phyloP scores from a whole-genome alignment of 2,113 vertebrate species.

The Conger conger region DNA sequence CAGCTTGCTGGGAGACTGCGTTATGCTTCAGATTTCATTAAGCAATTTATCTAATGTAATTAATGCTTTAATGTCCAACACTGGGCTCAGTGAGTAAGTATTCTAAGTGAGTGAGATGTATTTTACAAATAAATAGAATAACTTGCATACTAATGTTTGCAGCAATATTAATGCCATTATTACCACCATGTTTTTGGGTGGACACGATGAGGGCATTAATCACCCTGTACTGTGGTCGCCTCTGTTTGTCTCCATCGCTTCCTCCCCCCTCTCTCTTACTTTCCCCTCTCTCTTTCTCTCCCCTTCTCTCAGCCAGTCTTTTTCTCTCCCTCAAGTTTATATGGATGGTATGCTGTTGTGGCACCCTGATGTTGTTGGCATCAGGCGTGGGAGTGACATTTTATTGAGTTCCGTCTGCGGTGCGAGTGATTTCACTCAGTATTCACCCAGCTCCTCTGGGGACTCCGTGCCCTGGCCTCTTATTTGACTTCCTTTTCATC shows the following conservation, averaged over 20 bases:
- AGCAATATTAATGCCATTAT: slow-evolving; percentile 62
- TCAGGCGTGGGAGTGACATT: background rate
- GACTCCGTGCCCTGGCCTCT: background rate
- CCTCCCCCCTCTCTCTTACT: slow-evolving; percentile 44
- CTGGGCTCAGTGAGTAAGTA: slow-evolving; percentile 47
- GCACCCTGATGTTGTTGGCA: background rate
- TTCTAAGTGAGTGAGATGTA: background rate
- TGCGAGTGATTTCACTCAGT: slow-evolving; percentile 10
- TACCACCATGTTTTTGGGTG: slow-evolving; percentile 50
- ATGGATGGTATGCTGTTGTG: background rate
- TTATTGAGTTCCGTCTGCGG: background rate
- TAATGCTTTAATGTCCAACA: slow-evolving; percentile 65
- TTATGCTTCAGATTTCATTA: slow-evolving; percentile 73
- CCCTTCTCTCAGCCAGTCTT: background rate
- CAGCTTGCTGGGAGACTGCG: slow-evolving; percentile 48
- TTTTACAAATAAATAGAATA: background rate
- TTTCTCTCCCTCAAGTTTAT: slow-evolving; percentile 30
- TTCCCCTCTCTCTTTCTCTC: slow-evolving; percentile 30
- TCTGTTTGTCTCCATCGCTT: slow-evolving; percentile 37
- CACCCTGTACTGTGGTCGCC: slow-evolving; percentile 27
- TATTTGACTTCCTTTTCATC: slow-evolving; percentile 26
- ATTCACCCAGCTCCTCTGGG: slow-evolving; percentile 9
- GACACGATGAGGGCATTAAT: slow-evolving; percentile 49
- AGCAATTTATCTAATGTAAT: slow-evolving; percentile 74
- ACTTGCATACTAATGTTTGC: slow-evolving; percentile 53